A percentile compares a stretch with the other conserved stretches of the same genome.
Conservation (phyloP, 2,113 vertebrate genomes). For the Python bivittatus region DNA sequence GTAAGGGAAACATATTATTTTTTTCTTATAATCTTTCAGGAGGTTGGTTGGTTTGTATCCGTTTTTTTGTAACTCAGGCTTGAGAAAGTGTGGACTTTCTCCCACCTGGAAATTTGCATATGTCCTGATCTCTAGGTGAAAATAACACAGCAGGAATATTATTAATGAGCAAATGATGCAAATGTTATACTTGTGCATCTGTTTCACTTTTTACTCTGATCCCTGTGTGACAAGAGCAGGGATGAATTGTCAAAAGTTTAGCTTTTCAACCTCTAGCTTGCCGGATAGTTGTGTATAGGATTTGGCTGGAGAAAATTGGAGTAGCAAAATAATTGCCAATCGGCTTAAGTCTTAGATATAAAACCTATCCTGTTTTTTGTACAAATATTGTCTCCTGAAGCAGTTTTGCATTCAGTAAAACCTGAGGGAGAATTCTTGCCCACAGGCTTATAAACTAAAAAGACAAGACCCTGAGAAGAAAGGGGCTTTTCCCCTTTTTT, state of each 20-base stretch:
- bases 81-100: not conserved
- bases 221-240: not conserved
- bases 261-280: not conserved
- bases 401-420: not conserved
- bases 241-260: not conserved
- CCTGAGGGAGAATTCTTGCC: not conserved
- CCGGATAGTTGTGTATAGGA: too few species aligned
- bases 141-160: not conserved
- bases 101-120: not conserved
- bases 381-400: not conserved
- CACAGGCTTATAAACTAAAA: not conserved
- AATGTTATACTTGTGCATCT: too few species aligned
- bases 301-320: not conserved
- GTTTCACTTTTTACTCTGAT: too few species aligned
- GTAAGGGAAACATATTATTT: not conserved
- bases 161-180: not conserved
- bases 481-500: not conserved
- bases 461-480: not conserved
- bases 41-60: not conserved
- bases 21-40: not conserved
- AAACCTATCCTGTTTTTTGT: not conserved
- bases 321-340: not conserved
- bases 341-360: not conserved
- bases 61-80: not conserved
- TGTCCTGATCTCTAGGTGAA: not conserved